Base-by-base conservation (phyloP, 2,888 invertebrate genomes). In the Pegoplata infirma region DNA sequence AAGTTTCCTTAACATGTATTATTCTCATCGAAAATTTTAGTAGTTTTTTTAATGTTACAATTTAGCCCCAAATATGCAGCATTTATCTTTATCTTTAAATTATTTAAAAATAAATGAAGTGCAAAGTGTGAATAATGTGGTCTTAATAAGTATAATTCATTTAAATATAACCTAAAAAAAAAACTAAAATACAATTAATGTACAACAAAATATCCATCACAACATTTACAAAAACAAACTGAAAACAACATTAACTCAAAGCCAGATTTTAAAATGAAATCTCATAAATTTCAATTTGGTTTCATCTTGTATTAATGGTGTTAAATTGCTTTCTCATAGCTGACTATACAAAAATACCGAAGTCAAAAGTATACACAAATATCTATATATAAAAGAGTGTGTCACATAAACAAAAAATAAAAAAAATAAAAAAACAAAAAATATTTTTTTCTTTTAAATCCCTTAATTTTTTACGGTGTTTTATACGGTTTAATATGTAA, bases 101-200 rank as follows among this genome's bases (percentile, higher is more conserved):
- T n/a, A n/a, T n/a, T n/a, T n/a, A n/a, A n/a, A n/a, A n/a, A n/a
- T n/a, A n/a, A 75, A 72, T 56, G 32, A 49, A 69, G 16, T 77
- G 21, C 73, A 78, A 82, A 82, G 76, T 80, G 75, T 80, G 81
- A 82, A 83, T 82, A 83, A 84, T 76, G 64, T 76, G 58, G 76
- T 68, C 74, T 81, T 76, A 80, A 82, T 81, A 76, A 69, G 73
- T 74, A 72, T 55, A 74, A 56, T 75, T 69, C 55, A 49, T 53
- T 64, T 58, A 56, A 61, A 68, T 63, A 63, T 61, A 3, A 25
- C 12, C 16, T 8, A 36, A 14, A 66, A 72, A n/a, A 63, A 19
- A 56, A 16, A 14, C 51, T 28, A 51, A 47, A 75, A 75, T 44
- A 47, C 49, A 49, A 59, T 66, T 66, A 74, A 78, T 44, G 17